phyloP scores from a whole-genome alignment of 2,113 vertebrate genomes.

The Alligator sinensis region DNA sequence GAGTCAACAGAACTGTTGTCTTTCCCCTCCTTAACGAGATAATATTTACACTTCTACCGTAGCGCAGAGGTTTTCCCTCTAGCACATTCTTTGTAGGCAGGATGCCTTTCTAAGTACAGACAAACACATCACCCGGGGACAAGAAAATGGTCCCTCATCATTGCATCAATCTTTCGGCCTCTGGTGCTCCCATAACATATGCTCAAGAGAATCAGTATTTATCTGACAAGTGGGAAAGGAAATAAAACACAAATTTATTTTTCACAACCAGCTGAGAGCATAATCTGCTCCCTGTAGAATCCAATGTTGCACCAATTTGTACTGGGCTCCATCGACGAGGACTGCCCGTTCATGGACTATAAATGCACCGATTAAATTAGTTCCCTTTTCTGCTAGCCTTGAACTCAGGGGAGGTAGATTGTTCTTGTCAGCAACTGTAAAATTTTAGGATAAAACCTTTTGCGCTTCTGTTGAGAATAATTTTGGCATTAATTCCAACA shows the following conservation, averaged over 20 bases:
- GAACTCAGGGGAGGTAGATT: not conserved
- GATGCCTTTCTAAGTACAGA: not conserved
- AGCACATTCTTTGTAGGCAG: not conserved
- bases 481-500: not conserved
- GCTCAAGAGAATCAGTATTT: slow-evolving; percentile 5
- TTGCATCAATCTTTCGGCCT: not conserved
- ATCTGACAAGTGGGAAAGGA: slow-evolving; percentile 8
- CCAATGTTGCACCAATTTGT: slow-evolving; percentile 32
- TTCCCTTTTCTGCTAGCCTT: not conserved
- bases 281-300: slow-evolving; percentile 44
- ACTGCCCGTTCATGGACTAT: not conserved
- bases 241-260: slow-evolving; percentile 45
- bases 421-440: not conserved
- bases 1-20: not conserved
- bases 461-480: not conserved
- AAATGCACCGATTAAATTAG: not conserved
- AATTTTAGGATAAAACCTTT: not conserved
- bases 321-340: not conserved
- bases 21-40: not conserved
- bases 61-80: not conserved
- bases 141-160: slow-evolving; percentile 6
- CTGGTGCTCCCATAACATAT: not conserved
- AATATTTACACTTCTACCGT: not conserved
- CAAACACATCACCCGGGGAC: not conserved
- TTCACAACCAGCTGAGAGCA: slow-evolving; percentile 39